Conservation (phyloP, 2,113 vertebrate genomes). For the Tautogolabrus adspersus region DNA sequence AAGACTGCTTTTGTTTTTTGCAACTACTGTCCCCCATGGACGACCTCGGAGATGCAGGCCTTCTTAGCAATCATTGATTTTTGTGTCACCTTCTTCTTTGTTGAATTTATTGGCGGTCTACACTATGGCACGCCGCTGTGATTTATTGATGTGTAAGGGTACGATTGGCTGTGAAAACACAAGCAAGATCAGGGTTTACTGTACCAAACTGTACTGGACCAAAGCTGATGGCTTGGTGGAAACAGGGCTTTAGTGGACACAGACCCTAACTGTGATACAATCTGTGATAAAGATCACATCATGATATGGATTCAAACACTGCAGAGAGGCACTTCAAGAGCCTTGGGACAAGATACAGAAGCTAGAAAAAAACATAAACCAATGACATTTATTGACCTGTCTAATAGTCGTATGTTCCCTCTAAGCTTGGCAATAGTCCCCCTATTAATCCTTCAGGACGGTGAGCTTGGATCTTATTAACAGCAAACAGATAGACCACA, state of each 20-base stretch:
- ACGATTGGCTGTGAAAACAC: too few relatives aligned
- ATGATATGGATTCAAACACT: slow-evolving; percentile 24
- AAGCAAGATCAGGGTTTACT: too few relatives aligned
- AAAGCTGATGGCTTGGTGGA: not conserved
- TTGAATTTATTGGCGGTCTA: too few relatives aligned
- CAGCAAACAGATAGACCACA: slow-evolving; percentile 61
- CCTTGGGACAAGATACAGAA: not conserved
- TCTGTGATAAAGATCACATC: not conserved
- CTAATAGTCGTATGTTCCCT: slow-evolving; percentile 32
- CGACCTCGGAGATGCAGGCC: too few relatives aligned
- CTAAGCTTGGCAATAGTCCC: slow-evolving; percentile 5
- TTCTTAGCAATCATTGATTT: too few relatives aligned
- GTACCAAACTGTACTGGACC: too few relatives aligned
- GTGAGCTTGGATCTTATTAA: slow-evolving; percentile 26
- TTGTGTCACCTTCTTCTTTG: too few relatives aligned
- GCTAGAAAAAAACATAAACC: slow-evolving; percentile 8
- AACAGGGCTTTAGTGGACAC: not conserved
- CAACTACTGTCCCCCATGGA: too few relatives aligned
- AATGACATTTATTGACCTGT: slow-evolving; percentile 40
- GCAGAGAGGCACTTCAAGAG: slow-evolving; percentile 17
- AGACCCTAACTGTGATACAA: not conserved
- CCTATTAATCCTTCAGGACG: slow-evolving; percentile 53
- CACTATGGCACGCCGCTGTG: too few relatives aligned
- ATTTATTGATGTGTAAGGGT: too few relatives aligned
- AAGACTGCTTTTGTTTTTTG: too few relatives aligned